A percentile compares a stretch with the other conserved stretches of the same genome.
phyloP scores from a whole-genome alignment of 1,140 invertebrate species.

The Platyura marginata region DNA sequence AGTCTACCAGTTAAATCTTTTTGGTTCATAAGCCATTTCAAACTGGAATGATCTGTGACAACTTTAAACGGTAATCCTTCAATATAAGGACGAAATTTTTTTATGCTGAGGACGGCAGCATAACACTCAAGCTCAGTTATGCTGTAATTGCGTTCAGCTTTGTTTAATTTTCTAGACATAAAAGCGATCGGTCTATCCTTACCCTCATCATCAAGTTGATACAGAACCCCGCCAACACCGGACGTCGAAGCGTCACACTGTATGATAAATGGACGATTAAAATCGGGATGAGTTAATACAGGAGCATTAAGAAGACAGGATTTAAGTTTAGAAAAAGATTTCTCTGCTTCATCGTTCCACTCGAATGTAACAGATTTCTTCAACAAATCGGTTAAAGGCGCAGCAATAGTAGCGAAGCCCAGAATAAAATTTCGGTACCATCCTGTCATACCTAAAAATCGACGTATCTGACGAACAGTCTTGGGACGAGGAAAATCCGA shows the following conservation, averaged over 20 bases:
- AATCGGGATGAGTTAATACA: not conserved
- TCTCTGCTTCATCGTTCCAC: constrained; percentile 1
- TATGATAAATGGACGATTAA: not conserved
- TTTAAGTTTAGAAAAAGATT: not conserved
- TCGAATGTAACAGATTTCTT: constrained; percentile 8
- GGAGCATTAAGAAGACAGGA: not conserved
- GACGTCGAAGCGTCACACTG: not conserved
- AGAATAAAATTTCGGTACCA: constrained; percentile 21
- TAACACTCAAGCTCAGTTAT: not conserved
- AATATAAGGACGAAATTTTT: not conserved
- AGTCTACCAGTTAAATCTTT: constrained; percentile 12
- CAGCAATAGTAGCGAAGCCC: constrained; percentile 13
- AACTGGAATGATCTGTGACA: constrained; percentile 1
- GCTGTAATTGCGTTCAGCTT: not conserved
- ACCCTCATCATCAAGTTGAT: not conserved
- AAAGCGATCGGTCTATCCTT: not conserved
- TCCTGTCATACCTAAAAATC: constrained; percentile 12
- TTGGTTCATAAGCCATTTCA: constrained; percentile 11
- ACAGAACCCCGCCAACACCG: not conserved
- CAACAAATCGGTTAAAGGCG: constrained; percentile 14
- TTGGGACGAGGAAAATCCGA: constrained; percentile 5
- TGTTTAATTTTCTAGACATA: not conserved
- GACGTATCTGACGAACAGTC: constrained; percentile 4
- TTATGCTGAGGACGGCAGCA: not conserved
- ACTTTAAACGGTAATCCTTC: not conserved